Evolutionary conservation across 2,888 invertebrate species (phyloP), one percentile per base, ranked within the genome.

Genomic region (Rhorus exstirpatorius): DNA sequence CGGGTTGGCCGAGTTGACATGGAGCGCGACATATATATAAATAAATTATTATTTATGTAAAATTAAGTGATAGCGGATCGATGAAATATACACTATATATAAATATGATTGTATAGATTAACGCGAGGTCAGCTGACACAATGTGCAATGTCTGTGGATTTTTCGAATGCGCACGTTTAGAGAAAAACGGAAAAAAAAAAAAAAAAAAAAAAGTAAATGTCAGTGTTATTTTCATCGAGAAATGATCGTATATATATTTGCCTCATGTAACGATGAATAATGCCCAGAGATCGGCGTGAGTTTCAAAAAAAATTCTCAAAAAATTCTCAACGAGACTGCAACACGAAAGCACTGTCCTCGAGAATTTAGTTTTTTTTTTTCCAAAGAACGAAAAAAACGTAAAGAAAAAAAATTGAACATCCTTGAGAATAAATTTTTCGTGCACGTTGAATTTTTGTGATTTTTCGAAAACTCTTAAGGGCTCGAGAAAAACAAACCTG

Each of bases 141-240:
- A 77, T 58, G 79, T 84, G 84, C 84, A 82, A 82, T 84, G 82
- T 77, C 77, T 77, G 76, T 71, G 51, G 49, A 44, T 74, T 51
- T 65, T 72, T 60, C 44, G 19, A 68, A 60, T 38, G 51, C 24
- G 41, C 31, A 46, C 51, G 14, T 6, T 2, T 14, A 70, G 46
- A 74, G 24, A 17, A 35, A 72, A 26, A 8, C 44, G 38, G 63
- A 8, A 68, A 41, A 38, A 38, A 19, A 44, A 31, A 31, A 46
- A 21, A 35, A 60, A 60, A 61, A 44, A 12, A 53, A 21, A 44
- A 70, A 26, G 4, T 7, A 44, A 51, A 31, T 19, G 24, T 24
- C 31, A 63, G 46, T 65, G 17, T 79, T 76, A 77, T 83, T 75
- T 77, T 81, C 53, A 76, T 31, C 67, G 67, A 53, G 44, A 80